phyloP scores from a whole-genome alignment of 2,797 vertebrate species.

The Myripristis murdjan region DNA sequence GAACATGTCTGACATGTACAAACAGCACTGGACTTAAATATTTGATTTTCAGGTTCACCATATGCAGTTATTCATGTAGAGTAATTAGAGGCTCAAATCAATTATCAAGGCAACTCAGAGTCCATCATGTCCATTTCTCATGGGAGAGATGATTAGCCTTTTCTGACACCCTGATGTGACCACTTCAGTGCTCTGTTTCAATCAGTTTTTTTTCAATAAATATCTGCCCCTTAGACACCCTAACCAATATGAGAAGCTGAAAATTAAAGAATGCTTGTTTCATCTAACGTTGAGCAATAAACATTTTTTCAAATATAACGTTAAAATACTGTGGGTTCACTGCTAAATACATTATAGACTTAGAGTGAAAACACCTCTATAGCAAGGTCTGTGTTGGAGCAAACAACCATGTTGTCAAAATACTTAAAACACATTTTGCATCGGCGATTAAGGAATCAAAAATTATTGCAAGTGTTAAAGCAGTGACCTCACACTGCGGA shows the following conservation, averaged over 20 bases:
- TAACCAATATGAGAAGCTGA: neutral
- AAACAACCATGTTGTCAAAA: neutral
- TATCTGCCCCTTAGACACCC: neutral
- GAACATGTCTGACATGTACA: too few species aligned
- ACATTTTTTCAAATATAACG: too few species aligned
- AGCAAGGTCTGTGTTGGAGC: neutral
- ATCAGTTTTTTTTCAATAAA: constrained; percentile 24
- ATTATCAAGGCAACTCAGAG: constrained; percentile 40
- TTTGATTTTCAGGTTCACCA: too few species aligned
- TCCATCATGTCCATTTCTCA: constrained; percentile 56
- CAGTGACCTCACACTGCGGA: neutral
- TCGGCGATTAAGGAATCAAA: constrained; percentile 24
- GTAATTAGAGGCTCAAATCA: constrained; percentile 45
- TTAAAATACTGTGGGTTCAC: too few species aligned
- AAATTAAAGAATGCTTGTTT: neutral
- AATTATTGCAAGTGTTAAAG: neutral
- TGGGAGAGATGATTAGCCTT: constrained; percentile 54
- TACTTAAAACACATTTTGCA: neutral
- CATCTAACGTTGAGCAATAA: too few species aligned
- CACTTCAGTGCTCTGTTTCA: constrained; percentile 50
- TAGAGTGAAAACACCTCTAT: neutral
- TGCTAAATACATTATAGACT: too few species aligned
- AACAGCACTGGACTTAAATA: too few species aligned
- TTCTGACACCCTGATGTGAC: constrained; percentile 48
- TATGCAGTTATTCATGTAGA: constrained; percentile 4